Evolutionary conservation across 2,797 vertebrate species (phyloP).

Genomic region (Zalophus californianus): DNA sequence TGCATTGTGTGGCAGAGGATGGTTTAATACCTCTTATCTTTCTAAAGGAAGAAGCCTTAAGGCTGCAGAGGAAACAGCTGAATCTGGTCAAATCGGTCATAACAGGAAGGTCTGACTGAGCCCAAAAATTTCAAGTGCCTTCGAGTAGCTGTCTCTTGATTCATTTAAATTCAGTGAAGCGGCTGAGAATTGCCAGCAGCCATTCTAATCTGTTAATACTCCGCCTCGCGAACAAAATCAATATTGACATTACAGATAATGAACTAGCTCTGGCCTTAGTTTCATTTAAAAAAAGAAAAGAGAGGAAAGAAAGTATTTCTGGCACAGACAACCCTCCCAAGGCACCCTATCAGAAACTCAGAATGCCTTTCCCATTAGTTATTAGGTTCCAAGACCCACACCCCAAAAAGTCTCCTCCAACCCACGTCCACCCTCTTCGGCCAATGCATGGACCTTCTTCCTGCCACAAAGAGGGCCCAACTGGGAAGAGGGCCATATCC

Average conservation of each 20-base stretch:
- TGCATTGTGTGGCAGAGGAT: not conserved
- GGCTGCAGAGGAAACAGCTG: not conserved
- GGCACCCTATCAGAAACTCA: not conserved
- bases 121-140: conserved; percentile 41
- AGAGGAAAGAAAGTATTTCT: not conserved
- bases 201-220: conserved; percentile 68
- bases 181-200: conserved; percentile 39
- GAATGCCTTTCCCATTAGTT: not conserved
- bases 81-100: not conserved
- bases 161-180: conserved; percentile 56
- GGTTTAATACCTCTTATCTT: not conserved
- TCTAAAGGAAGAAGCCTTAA: not conserved
- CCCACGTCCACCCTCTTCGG: not conserved
- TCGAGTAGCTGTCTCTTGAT: conserved; percentile 35
- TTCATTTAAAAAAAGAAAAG: not conserved
- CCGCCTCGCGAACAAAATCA: conserved; percentile 65
- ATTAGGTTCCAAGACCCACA: not conserved
- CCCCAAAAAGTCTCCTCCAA: not conserved
- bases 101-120: conserved; percentile 24
- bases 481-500: not conserved
- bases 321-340: not conserved
- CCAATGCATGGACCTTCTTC: not conserved
- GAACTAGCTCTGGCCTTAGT: conserved; percentile 49
- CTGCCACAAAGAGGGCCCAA: not conserved
- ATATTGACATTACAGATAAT: conserved; percentile 65